Conservation (phyloP, 1,140 invertebrate genomes). For the Dreissena polymorpha region DNA sequence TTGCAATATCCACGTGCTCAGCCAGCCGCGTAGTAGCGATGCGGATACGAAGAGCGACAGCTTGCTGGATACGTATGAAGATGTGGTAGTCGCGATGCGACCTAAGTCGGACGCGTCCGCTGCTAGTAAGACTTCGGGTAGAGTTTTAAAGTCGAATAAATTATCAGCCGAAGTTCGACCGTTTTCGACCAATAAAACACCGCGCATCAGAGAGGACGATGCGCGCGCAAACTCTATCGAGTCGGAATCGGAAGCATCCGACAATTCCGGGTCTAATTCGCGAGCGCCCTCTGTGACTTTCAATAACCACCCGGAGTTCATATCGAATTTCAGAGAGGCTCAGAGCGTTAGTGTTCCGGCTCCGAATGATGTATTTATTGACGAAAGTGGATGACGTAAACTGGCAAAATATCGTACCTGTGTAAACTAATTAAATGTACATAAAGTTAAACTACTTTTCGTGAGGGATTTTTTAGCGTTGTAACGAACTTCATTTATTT, state of each 20-base stretch:
- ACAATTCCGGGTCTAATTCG: slow-evolving; percentile 28
- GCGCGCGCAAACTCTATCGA: slow-evolving; percentile 53
- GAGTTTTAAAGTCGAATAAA: too few species aligned
- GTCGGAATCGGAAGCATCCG: slow-evolving; percentile 36
- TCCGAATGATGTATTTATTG: slow-evolving; percentile 42
- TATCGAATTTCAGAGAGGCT: slow-evolving; percentile 40
- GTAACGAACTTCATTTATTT: too few species aligned
- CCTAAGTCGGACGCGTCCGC: slow-evolving; percentile 5
- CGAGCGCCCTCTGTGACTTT: slow-evolving; percentile 35
- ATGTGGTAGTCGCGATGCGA: slow-evolving; percentile 11
- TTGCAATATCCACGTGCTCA: too few species aligned
- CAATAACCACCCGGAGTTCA: slow-evolving; percentile 44
- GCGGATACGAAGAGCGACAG: not conserved
- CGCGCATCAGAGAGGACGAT: slow-evolving; percentile 48
- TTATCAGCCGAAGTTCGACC: too few species aligned
- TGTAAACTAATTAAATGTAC: too few species aligned
- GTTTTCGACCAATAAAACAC: not conserved
- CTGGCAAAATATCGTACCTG: too few species aligned
- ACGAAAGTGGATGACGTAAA: slow-evolving; percentile 31
- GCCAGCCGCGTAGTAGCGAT: too few species aligned
- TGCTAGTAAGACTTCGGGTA: too few species aligned
- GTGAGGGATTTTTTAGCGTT: too few species aligned
- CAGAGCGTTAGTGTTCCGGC: slow-evolving; percentile 42
- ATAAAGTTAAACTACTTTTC: too few species aligned
- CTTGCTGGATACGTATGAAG: slow-evolving; percentile 7